Evolutionary conservation across 1,140 invertebrate species (phyloP).

Genomic region (Platyscapa corneri): DNA sequence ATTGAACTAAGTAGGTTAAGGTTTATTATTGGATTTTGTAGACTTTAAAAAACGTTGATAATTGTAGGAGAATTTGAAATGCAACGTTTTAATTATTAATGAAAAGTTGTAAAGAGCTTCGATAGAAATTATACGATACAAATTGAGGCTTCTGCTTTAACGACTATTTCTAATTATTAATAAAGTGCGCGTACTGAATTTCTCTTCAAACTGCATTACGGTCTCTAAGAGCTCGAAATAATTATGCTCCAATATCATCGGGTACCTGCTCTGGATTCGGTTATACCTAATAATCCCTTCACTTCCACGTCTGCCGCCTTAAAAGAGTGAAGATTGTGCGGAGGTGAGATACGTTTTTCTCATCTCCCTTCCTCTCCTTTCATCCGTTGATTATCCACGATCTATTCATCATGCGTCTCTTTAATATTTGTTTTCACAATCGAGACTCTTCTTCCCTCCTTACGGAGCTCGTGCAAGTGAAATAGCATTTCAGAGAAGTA

Average conservation of each 20-base stretch:
- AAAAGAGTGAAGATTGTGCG: not conserved
- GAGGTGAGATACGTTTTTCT: slow-evolving; percentile 11
- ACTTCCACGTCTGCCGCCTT: not conserved
- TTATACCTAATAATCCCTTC: not conserved
- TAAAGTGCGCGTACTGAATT: not conserved
- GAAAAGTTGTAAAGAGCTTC: no score
- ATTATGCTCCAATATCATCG: not conserved
- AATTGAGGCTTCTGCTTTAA: not conserved
- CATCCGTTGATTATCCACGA: slow-evolving; percentile 1
- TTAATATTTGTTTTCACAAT: slow-evolving; percentile 22
- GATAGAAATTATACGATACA: no score
- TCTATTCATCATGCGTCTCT: slow-evolving; percentile 15
- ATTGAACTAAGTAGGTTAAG: no score
- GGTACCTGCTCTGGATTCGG: not conserved
- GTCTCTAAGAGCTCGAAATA: not conserved
- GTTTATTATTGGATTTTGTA: no score
- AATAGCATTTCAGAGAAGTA: not conserved
- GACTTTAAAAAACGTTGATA: no score
- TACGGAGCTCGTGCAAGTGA: not conserved
- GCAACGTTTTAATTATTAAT: no score
- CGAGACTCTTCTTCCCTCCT: not conserved
- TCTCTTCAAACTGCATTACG: not conserved
- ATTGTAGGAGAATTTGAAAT: no score
- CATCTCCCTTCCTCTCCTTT: not conserved
- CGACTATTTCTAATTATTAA: not conserved